A percentile compares a stretch with the other conserved stretches of the same genome.
phyloP scores from a whole-genome alignment of 1,140 invertebrate genomes.

The Eurosta solidaginis region DNA sequence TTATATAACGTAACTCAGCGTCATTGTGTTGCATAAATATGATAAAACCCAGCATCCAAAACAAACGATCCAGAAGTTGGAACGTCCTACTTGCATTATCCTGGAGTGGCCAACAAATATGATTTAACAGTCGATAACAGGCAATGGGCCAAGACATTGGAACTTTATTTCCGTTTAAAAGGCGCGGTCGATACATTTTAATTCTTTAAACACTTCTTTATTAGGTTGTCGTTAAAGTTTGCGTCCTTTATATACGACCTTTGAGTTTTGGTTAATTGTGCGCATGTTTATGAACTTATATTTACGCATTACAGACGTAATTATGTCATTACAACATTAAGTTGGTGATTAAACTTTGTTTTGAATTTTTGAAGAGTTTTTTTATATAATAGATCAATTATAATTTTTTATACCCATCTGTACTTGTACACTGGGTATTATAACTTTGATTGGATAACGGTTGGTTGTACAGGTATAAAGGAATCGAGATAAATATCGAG shows the following conservation, averaged over 20 bases:
- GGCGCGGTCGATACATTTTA: conserved; percentile 37
- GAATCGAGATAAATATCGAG: too few species aligned
- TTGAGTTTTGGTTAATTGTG: background rate
- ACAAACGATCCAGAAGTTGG: conserved; percentile 32
- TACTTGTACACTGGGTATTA: too few species aligned
- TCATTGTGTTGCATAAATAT: conserved; percentile 46
- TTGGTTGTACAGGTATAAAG: too few species aligned
- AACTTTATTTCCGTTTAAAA: conserved; percentile 43
- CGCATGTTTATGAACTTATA: background rate
- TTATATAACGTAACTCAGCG: conserved; percentile 47
- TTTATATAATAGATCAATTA: background rate
- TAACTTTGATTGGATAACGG: too few species aligned
- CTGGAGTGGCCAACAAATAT: conserved; percentile 51
- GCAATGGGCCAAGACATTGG: conserved; percentile 46
- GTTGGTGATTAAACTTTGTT: background rate
- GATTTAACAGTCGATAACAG: conserved; percentile 36
- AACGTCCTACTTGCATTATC: conserved; percentile 25
- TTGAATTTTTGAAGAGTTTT: background rate
- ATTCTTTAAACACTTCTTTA: background rate
- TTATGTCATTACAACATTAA: conserved; percentile 2
- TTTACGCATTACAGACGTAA: background rate
- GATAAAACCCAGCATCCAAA: conserved; percentile 35
- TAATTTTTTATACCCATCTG: background rate
- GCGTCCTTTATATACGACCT: too few species aligned
- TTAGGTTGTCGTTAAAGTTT: background rate